Evolutionary conservation across 2,797 vertebrate genomes (phyloP), one percentile per base, ranked within the genome.

Genomic region (Squalus acanthias): DNA sequence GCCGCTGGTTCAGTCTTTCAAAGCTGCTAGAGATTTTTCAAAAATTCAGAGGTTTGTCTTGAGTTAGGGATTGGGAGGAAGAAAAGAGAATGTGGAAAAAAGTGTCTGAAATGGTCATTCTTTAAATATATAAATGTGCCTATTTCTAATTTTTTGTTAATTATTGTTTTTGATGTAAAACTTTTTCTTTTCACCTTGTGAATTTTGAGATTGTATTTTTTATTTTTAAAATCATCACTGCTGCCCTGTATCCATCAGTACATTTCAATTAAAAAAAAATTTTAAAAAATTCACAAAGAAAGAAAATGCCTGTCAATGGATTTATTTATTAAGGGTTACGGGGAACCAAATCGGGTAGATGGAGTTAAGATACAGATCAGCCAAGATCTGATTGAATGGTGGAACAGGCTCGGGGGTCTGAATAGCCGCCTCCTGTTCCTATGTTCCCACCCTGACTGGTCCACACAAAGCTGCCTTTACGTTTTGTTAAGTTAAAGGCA

Each of bases 91-190:
- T 76, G 72, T 22, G 46, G 94, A 15, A 57, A 50, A 9, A 60
- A n/a, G 91, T 39, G 39, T 95, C 67, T 69, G n/a, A 72, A 95
- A 72, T 69, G 39, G 93, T 95, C 33, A 70, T 95, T 72, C 93
- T 95, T 72, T 95, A 46, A 92, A 65, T n/a, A 50, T 95, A 20
- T 57, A 76, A n/a, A 60, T 76, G 67, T 95, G 94, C 70, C 94
- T 95, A 57, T 76, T 95, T n/a, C 70, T 70, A 24, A 74, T 95
- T 95, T 70, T 13, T 50, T 95, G 39, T 65, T 72, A 46, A 95
- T 76, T 95, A 95, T 76, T 72, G 69, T 29, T 95, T 74, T 76
- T 95, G 69, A 60, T 95, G 94, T 95, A 95, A 76, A 95, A 39
- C 5, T 12, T 93, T n/a, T 69, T 87, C 13, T n/a, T 92, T n/a